Percentiles rank a stretch among this genome's conserved stretches.
Conservation (phyloP, 2,797 vertebrate species). For the Ceyx erithaca region DNA sequence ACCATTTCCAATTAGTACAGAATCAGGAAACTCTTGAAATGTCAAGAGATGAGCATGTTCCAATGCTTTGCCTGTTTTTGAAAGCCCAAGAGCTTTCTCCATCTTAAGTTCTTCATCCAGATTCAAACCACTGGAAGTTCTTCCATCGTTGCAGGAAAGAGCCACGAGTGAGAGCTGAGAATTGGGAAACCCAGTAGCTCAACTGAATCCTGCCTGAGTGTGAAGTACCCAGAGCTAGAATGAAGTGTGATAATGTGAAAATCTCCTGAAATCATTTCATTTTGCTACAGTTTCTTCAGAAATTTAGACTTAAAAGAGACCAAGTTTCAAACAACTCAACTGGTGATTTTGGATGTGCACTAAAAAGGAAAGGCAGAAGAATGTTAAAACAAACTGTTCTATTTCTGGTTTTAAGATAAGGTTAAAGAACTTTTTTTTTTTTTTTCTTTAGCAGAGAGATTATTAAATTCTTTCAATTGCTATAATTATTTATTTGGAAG, state of each 20-base stretch:
- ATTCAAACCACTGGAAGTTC: not conserved
- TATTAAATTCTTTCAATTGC: not conserved
- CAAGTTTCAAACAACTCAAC: not conserved
- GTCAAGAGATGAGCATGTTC: not conserved
- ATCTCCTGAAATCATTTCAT: not conserved
- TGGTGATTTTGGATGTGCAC: not conserved
- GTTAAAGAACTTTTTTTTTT: not conserved
- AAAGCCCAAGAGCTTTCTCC: not conserved
- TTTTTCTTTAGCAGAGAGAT: not conserved
- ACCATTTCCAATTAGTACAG: not conserved
- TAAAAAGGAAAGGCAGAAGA: not conserved
- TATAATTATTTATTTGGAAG: not conserved
- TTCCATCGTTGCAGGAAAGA: rapidly evolving
- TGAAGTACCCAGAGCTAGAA: not conserved
- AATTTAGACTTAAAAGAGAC: not conserved
- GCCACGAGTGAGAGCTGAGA: not conserved
- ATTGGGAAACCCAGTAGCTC: not conserved
- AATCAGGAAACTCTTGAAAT: not conserved
- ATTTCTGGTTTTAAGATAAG: not conserved
- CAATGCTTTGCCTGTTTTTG: not conserved
- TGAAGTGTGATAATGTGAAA: not conserved
- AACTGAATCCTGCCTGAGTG: not conserved
- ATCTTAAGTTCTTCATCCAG: not conserved
- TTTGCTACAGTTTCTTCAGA: not conserved
- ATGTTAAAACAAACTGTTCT: not conserved